Base-by-base conservation (phyloP, 2,113 vertebrate genomes). In the Circaetus gallicus region DNA sequence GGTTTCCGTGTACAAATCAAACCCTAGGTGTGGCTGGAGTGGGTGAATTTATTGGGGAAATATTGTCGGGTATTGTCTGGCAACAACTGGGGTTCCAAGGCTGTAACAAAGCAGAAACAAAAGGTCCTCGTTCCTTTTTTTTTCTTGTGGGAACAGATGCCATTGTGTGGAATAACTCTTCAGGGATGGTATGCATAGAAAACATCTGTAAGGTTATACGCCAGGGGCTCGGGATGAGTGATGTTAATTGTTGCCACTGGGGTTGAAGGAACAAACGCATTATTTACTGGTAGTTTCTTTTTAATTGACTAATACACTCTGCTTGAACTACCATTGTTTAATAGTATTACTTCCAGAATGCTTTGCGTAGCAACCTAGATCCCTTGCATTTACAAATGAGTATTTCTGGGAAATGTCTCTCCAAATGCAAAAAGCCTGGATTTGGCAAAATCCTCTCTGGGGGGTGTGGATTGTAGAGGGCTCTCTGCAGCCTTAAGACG, bases 171-270 rank as follows among this genome's bases (percentile, higher is more conserved):
- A 49, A 2, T 56, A 49, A 0, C 38, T 12, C 2, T 13, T 56
- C 1, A n/a, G 90, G 58, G 59, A 50, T 11, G 55, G 2, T 21
- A 0, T 2, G 22, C 9, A 0, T 3, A 3, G 80, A 36, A 61
- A 50, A 19, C 34, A 19, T 50, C 88, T 40, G 58, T 38, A 19
- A 26, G 50, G 42, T 17, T 45, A 0, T 29, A 13, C 58, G 7
- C 7, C 1, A 10, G 79, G 83, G 84, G 61, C 61, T 74, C 0
- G 1, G 31, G 40, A 5, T 61, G 58, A 43, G 63, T 2, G 32
- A 4, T 21, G 81, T 24, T 47, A 16, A 2, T 28, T 0, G 2
- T 4, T 52, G 90, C 55, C 74, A 19, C 52, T 29, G 82, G 70
- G 58, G 53, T 12, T 28, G 82, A 20, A 38, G 85, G 55, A 79